These are phyloP conservation scores for Bovichtus diacanthus DNA, from an alignment of 2,797 vertebrate genomes.

Conservation along the genomic window DNA sequence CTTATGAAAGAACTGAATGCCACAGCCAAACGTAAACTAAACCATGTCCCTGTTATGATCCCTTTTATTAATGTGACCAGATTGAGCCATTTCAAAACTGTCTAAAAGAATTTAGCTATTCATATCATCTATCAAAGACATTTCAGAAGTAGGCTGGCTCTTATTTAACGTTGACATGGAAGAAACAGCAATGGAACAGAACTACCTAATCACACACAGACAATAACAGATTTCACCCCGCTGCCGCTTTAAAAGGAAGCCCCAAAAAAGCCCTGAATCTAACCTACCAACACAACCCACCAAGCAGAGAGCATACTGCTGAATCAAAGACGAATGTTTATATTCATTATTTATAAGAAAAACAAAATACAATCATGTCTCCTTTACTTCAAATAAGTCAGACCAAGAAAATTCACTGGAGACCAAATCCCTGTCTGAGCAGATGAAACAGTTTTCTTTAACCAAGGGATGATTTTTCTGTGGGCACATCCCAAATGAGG, in stretches of 20 bases:
- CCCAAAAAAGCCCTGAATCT: slow-evolving; percentile 43
- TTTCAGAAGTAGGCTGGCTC: slow-evolving; percentile 76
- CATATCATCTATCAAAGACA: slow-evolving; percentile 80
- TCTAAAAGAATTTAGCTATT: slow-evolving; percentile 66
- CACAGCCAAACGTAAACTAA: slow-evolving; percentile 57
- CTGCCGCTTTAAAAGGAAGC: slow-evolving; percentile 63
- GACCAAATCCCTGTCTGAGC: slow-evolving; percentile 46
- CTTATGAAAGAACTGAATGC: slow-evolving; percentile 14
- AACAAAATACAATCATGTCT: slow-evolving; percentile 45
- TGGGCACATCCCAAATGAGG: slow-evolving; percentile 67
- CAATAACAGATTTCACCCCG: slow-evolving; percentile 65
- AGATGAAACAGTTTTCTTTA: slow-evolving; percentile 54
- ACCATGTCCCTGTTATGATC: slow-evolving; percentile 52
- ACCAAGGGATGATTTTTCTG: slow-evolving; percentile 50
- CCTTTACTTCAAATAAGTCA: slow-evolving; percentile 47
- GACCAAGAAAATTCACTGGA: slow-evolving; percentile 36
- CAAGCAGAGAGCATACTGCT: slow-evolving; percentile 19
- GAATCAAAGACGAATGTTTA: slow-evolving; percentile 69
- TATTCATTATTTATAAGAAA: slow-evolving; percentile 50
- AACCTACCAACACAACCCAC: slow-evolving; percentile 28
- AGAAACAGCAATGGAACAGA: slow-evolving; percentile 66
- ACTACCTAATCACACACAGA: slow-evolving; percentile 79
- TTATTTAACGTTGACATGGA: slow-evolving; percentile 76
- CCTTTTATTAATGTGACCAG: slow-evolving; percentile 66
- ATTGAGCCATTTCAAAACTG: slow-evolving; percentile 67